These are phyloP conservation scores for Ostrea denselamellosa DNA, from an alignment of 1,140 invertebrate genomes.

Conservation along the genomic window DNA sequence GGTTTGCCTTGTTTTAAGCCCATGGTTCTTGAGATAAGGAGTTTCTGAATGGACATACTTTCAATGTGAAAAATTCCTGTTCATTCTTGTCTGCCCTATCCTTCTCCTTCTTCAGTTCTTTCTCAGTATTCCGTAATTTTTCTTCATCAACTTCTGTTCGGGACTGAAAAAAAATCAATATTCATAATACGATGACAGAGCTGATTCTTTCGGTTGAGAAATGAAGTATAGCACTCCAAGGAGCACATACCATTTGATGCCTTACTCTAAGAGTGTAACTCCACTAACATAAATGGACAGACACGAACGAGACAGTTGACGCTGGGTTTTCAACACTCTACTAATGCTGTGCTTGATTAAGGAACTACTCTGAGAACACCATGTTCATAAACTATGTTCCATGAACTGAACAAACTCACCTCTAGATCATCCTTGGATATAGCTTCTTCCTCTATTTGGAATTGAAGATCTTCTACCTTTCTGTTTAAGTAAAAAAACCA, in stretches of 20 bases:
- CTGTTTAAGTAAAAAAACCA: conserved; percentile 73
- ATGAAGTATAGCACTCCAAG: too few relatives aligned
- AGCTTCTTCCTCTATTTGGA: conserved; percentile 93
- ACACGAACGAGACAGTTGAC: too few relatives aligned
- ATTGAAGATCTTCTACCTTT: conserved; percentile 94
- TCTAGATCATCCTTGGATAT: conserved; percentile 89
- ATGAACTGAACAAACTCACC: conserved; percentile 80
- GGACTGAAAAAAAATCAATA: conserved; percentile 51
- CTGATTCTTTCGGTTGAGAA: background rate
- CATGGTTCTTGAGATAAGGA: background rate
- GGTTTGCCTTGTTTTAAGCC: background rate
- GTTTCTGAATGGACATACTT: background rate
- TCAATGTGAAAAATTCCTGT: conserved; percentile 56
- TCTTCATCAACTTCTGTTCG: conserved; percentile 70
- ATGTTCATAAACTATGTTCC: background rate
- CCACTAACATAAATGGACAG: too few relatives aligned
- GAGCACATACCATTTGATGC: too few relatives aligned
- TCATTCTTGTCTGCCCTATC: conserved; percentile 77
- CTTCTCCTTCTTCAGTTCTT: conserved; percentile 72
- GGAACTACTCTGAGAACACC: too few relatives aligned
- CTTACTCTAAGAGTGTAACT: too few relatives aligned
- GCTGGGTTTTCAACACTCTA: too few relatives aligned
- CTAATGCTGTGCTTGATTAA: too few relatives aligned
- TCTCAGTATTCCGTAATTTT: conserved; percentile 71
- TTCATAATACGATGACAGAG: background rate